Evolutionary conservation across 2,113 vertebrate genomes (phyloP).

Genomic region (Xyrauchen texanus): DNA sequence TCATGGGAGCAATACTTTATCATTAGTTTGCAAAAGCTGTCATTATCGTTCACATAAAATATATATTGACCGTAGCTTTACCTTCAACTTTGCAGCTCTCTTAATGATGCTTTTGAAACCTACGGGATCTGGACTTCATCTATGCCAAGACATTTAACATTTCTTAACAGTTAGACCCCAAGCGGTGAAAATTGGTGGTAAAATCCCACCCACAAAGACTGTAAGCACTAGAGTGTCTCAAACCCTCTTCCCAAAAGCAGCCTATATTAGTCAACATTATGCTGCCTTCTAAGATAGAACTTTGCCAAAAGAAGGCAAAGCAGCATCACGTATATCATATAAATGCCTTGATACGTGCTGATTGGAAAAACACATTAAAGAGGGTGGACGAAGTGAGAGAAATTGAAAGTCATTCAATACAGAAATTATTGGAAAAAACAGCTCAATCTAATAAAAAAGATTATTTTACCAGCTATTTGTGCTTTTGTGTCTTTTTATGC

Average conservation of each 20-base stretch:
- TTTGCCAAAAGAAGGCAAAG: no score
- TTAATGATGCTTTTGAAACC: conserved; percentile 28
- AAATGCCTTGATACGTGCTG: no score
- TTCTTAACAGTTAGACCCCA: conserved; percentile 16
- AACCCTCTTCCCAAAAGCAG: neutral
- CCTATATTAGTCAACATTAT: no score
- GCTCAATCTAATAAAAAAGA: no score
- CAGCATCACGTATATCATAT: no score
- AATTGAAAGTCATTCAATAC: no score
- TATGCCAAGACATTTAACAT: neutral
- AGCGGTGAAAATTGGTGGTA: conserved; percentile 21
- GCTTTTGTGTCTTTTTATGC: no score
- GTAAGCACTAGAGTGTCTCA: neutral
- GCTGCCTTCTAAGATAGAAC: no score
- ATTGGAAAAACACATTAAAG: no score
- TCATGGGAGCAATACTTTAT: conserved; percentile 35
- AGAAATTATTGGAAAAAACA: no score
- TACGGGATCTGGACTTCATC: conserved; percentile 5
- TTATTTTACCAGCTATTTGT: no score
- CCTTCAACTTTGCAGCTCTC: conserved; percentile 21
- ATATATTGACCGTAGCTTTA: conserved; percentile 18
- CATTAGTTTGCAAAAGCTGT: conserved; percentile 43
- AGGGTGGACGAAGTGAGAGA: no score
- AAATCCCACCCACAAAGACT: conserved; percentile 11
- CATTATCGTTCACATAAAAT: conserved; percentile 30